These are phyloP conservation scores for Caenorhabditis macrosperma DNA, from an alignment of 2,888 invertebrate genomes.

Conservation along the genomic window DNA sequence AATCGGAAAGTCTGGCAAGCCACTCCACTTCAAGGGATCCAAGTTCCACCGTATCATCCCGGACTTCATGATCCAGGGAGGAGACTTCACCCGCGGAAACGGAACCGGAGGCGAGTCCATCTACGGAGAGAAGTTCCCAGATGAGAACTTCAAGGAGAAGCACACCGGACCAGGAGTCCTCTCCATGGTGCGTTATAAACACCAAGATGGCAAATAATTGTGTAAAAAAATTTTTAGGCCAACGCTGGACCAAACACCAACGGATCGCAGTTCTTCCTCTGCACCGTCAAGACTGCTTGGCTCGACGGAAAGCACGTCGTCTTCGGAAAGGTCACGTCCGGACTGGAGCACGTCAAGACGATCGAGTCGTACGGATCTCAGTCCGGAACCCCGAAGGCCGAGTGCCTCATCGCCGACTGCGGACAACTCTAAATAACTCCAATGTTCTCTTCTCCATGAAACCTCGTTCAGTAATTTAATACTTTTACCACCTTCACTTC, in stretches of 20 bases:
- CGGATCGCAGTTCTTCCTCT: conserved; percentile 78
- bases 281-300: conserved; percentile 76
- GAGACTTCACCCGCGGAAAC: no score
- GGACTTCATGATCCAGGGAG: no score
- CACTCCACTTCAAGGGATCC: no score
- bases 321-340: conserved; percentile 67
- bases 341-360: conserved; percentile 75
- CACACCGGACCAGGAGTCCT: conserved; percentile 83
- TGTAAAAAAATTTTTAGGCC: no score
- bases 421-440: conserved; percentile 87
- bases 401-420: conserved; percentile 88
- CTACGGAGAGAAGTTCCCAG: conserved; percentile 91
- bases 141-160: conserved; percentile 92
- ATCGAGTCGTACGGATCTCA: conserved; percentile 72
- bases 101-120: no score
- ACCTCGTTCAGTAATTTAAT: neutral
- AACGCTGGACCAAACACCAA: conserved; percentile 77
- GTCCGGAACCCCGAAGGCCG: conserved; percentile 83
- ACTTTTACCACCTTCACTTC: neutral
- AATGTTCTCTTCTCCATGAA: conserved; percentile 1
- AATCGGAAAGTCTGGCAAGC: conserved; percentile 85
- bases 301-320: conserved; percentile 76
- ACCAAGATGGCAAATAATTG: no score
- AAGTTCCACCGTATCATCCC: no score
- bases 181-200: no score